Evolutionary conservation across 2,113 vertebrate genomes (phyloP).

Genomic region (Entelurus aequoreus): DNA sequence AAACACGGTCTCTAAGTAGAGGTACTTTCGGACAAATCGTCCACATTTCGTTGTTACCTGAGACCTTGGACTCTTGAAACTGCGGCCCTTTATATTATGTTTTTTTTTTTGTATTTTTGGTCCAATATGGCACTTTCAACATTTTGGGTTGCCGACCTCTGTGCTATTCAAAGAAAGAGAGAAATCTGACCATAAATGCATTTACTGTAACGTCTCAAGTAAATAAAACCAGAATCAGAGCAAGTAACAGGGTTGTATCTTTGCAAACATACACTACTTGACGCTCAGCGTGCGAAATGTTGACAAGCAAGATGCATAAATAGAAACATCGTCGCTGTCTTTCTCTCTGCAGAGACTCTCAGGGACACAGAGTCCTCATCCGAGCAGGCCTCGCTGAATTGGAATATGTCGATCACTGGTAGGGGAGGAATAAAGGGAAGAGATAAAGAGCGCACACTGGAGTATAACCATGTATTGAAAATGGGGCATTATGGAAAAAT

Average conservation of each 20-base stretch:
- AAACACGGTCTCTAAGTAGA: no score
- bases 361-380: constrained; percentile 41
- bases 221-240: background rate
- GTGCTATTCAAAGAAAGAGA: background rate
- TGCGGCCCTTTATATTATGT: no score
- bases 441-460: constrained; percentile 3
- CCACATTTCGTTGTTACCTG: no score
- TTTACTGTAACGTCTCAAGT: background rate
- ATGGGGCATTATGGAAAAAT: constrained; percentile 3
- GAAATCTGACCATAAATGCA: no score
- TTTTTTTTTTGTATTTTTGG: no score
- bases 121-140: no score
- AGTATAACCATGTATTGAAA: constrained; percentile 2
- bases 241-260: constrained; percentile 26
- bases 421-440: background rate
- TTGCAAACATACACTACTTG: constrained; percentile 37
- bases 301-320: constrained; percentile 55
- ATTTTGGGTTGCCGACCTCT: background rate
- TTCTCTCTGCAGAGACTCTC: constrained; percentile 44
- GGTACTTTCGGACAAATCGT: no score
- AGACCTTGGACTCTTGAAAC: no score
- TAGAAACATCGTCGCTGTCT: constrained; percentile 48
- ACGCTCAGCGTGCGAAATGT: constrained; percentile 33
- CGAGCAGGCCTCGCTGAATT: constrained; percentile 25
- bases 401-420: constrained; percentile 25